Conservation (phyloP, 2,113 vertebrate genomes). For the Toxotes jaculatrix region DNA sequence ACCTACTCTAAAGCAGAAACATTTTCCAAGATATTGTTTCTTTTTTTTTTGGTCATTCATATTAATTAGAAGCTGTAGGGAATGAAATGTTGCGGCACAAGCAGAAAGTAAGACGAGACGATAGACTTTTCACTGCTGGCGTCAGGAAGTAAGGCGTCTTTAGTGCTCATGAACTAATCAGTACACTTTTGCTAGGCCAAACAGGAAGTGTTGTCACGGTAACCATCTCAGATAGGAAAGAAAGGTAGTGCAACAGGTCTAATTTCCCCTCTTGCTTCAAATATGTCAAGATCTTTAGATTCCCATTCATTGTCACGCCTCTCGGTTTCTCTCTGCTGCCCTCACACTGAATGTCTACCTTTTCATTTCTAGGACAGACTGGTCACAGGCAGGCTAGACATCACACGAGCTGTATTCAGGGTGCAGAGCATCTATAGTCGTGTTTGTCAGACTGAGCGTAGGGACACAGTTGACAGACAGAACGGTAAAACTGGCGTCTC, state of each 20-base stretch:
- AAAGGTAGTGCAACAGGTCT: constrained; percentile 6
- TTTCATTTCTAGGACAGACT: neutral
- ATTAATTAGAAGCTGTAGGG: neutral
- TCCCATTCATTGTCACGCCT: neutral
- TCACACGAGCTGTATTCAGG: neutral
- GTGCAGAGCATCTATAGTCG: neutral
- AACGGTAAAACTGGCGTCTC: constrained; percentile 13
- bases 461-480: neutral
- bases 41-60: neutral
- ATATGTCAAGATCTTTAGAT: constrained; percentile 12
- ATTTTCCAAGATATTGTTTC: neutral
- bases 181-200: constrained; percentile 16
- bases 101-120: neutral
- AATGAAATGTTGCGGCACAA: neutral
- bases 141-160: constrained; percentile 25
- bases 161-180: constrained; percentile 40
- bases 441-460: constrained; percentile 22
- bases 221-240: constrained; percentile 53
- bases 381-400: neutral
- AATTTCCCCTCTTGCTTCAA: constrained; percentile 25
- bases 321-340: neutral
- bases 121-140: constrained; percentile 8
- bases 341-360: neutral
- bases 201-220: constrained; percentile 67
- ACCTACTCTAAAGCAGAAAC: neutral